Base-by-base conservation (phyloP, 2,113 vertebrate species). In the Picathartes gymnocephalus region DNA sequence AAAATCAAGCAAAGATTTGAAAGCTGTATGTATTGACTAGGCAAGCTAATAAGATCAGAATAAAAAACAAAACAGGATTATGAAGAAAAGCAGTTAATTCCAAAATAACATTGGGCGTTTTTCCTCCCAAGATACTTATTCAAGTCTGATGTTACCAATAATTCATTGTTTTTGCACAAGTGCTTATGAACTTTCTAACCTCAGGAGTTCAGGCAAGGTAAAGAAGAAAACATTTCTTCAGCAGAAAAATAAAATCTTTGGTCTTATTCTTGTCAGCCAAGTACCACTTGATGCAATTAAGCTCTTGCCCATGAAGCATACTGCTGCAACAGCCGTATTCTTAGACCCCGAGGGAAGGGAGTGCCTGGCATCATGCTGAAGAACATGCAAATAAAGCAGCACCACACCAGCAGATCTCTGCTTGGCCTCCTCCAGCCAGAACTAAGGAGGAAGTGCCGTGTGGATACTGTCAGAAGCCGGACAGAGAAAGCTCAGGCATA, bases 241-340 rank as follows among this genome's bases (percentile, higher is more conserved):
- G 23, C 21, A 83, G 31, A 84, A 79, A 84, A 94, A 48, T 20
- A 57, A 45, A 48, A 51, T 56, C 64, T 44, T 47, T 13, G 47
- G 53, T 72, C 33, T 94, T 39, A 71, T 76, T 37, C 51, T 72
- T 71, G 71, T 54, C 81, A 94, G 56, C 35, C 62, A 69, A 45
- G 50, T 65, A 53, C 17, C 45, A 88, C 58, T 79, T 64, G 70
- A 82, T 81, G 53, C 61, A 94, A 76, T 82, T 76, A 85, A 72
- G 35, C 48, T 60, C 61, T 83, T 28, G n/a, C 37, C 77, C n/a
- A 66, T 37, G n/a, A 90, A 86, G 62, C 61, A 60, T 47, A 20
- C 56, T 79, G 79, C 81, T 94, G 77, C 71, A 81, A 80, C 40
- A 84, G 57, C 86, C 92, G 0, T 51, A 86, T 69, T 95, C 93